Evolutionary conservation across 2,797 vertebrate species (phyloP), one percentile per base, ranked within the genome.

Genomic region (Ptychadena robeensis): DNA sequence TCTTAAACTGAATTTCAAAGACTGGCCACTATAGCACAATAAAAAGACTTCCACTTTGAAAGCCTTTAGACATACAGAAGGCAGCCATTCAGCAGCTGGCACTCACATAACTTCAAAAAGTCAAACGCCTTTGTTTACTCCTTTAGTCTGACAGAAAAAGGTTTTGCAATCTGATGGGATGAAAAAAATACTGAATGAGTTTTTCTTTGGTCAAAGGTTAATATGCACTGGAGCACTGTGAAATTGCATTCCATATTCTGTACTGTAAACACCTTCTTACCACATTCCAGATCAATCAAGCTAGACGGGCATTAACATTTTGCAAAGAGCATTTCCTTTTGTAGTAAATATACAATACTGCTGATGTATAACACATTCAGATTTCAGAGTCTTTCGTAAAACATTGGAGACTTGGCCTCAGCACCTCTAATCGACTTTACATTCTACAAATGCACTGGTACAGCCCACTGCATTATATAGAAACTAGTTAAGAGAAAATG

Each of bases 221-320:
- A 79, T 79, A 64, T 67, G 69, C 40, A 79, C 30, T 73, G 38
- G 59, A 79, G 72, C 32, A 53, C n/a, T 67, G 40, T 79, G 40
- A 73, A 83, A 83, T 83, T 66, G 59, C 75, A 73, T 83, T 83
- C 34, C 61, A 37, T 73, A 57, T 73, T 57, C 69, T 79, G 27
- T 76, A 73, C 81, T 72, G 74, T 66, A 79, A 83, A 83, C 69
- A 72, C 61, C 75, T 72, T 78, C 68, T 79, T 79, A 83, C 40
- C 73, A 69, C 75, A 79, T 73, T 73, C 82, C 69, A 83, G 61
- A 83, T 83, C 82, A 83, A 83, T 83, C 75, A 59, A 67, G 40
- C 74, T 25, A 53, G 74, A 28, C 35, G 67, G 18, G 75, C 75
- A 83, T 83, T 83, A 79, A 79, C 61, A 79, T 83, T 72, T 79